Conservation (phyloP, 1,140 invertebrate species). For the Zaprionus kolodkinae region DNA sequence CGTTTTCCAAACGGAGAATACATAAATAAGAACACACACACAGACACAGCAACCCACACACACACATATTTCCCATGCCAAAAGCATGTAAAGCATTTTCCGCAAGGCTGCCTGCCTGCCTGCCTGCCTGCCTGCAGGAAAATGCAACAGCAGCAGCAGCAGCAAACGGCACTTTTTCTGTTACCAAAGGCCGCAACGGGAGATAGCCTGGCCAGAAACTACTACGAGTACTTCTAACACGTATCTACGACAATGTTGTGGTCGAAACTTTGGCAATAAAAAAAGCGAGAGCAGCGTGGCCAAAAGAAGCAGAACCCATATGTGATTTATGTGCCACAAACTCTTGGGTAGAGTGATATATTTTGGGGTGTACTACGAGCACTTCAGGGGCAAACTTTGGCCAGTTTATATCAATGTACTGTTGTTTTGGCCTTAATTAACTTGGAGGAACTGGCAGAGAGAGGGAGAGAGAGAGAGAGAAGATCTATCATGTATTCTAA, state of each 20-base stretch:
- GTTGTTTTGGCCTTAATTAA: conserved; percentile 1
- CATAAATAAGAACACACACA: conserved; percentile 40
- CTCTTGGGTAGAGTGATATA: neutral
- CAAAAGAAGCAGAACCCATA: conserved; percentile 12
- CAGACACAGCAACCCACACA: conserved; percentile 35
- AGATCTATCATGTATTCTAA: neutral
- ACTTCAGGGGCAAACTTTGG: conserved; percentile 23
- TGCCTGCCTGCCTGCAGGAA: conserved; percentile 19
- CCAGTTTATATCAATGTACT: neutral
- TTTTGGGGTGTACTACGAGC: conserved; percentile 31
- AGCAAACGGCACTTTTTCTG: conserved; percentile 14
- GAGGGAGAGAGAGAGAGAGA: neutral
- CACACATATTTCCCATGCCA: conserved; percentile 30
- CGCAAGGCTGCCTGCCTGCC: conserved; percentile 10
- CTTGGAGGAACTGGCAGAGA: neutral
- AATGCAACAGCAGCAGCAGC: conserved; percentile 15
- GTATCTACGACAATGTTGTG: conserved; percentile 61
- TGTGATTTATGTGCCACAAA: conserved; percentile 37
- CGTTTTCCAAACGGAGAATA: conserved; percentile 16
- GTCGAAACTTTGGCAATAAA: conserved; percentile 58
- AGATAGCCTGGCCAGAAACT: conserved; percentile 1
- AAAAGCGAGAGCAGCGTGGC: neutral
- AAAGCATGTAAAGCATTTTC: conserved; percentile 44
- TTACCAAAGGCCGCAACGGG: conserved; percentile 31
- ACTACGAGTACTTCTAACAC: neutral